Evolutionary conservation across 2,888 invertebrate species (phyloP), one percentile per base, ranked within the genome.

Genomic region (Ellobium chinense): DNA sequence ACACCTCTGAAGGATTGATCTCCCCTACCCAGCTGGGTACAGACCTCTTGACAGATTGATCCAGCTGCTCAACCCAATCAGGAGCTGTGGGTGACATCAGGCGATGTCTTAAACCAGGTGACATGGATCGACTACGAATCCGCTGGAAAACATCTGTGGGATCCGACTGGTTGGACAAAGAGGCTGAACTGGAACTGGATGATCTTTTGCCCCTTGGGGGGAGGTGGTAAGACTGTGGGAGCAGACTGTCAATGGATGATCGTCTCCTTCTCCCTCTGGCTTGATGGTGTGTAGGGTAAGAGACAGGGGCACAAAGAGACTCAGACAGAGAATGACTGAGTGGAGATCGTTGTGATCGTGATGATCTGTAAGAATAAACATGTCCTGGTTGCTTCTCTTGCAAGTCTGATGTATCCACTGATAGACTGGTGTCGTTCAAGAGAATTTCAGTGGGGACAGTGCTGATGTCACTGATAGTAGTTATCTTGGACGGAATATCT

Each of bases 21-120:
- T 80, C 74, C n/a, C 39, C 56, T n/a, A 89, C 84, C 89, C 89
- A 89, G 80, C 89, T 88, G 1, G 89, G 89, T 31, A 87, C 83
- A 4, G 86, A 85, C 29, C 79, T 81, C 4, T 24, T 56, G 29
- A 84, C 86, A 0, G 89, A 87, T 4, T 80, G 79, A 77, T 88
- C 87, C 72, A 87, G 70, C 34, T 85, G 87, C 34, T 87, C 85
- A 9, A 88, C 78, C 88, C 87, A 88, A 68, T 86, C 87, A 3
- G 87, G 87, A 24, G 86, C 37, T 31, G 27, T 27, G 3, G 36
- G 37, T 21, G 34, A 24, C 24, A 31, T 14, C 63, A 36, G 7
- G n/a, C 27, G 37, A 56, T 58, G 36, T 77, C 58, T 77, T 7
- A 60, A 24, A 24, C 65, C 80, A 18, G 75, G 75, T 27, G 80